phyloP scores from a whole-genome alignment of 2,888 invertebrate species.

The Cephus pulcher region DNA sequence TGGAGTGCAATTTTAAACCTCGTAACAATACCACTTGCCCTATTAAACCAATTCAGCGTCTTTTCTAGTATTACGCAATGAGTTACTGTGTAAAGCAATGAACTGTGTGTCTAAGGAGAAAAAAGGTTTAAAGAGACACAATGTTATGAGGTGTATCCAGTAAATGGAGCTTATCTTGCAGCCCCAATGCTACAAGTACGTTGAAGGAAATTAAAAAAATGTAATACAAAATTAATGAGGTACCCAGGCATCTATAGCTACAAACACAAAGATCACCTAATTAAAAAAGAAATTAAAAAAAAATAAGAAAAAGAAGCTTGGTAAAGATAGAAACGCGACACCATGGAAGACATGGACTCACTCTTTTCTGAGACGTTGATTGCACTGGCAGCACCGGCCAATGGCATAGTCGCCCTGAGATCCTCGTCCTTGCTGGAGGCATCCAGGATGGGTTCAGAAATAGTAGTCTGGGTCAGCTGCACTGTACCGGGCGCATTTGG shows the following conservation, averaged over 20 bases:
- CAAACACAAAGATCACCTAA: background rate
- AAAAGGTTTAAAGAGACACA: background rate
- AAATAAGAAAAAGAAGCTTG: background rate
- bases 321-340: background rate
- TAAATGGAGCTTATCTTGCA: background rate
- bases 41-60: constrained; percentile 16
- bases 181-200: background rate
- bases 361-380: constrained; percentile 53
- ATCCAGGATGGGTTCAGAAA: constrained; percentile 45
- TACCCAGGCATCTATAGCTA: background rate
- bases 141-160: background rate
- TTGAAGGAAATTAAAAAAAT: background rate
- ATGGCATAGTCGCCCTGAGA: constrained; percentile 55
- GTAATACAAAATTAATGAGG: background rate
- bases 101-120: background rate
- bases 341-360: constrained; percentile 42
- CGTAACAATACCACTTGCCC: background rate
- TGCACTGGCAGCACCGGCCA: constrained; percentile 33
- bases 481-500: constrained; percentile 31
- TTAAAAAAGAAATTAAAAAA: background rate
- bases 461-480: constrained; percentile 30
- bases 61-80: background rate
- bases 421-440: constrained; percentile 62
- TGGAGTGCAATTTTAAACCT: constrained; percentile 27
- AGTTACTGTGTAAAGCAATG: background rate